Evolutionary conservation across 2,888 invertebrate genomes (phyloP).

Genomic region (Drosophila infuscata): DNA sequence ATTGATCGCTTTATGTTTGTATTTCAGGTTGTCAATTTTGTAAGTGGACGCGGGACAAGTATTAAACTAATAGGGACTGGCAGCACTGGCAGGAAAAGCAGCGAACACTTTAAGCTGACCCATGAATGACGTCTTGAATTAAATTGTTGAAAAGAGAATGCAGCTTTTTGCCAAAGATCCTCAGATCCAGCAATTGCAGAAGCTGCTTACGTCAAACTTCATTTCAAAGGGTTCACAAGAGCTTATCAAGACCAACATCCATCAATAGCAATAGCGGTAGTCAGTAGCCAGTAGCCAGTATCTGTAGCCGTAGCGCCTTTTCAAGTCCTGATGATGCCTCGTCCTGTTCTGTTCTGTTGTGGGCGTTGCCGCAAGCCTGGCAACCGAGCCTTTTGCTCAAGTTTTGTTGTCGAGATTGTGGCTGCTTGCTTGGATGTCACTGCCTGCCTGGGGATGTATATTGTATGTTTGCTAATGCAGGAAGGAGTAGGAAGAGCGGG

Average conservation of each 20-base stretch:
- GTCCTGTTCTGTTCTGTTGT: conserved; percentile 19
- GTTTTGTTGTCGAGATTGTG: conserved; percentile 27
- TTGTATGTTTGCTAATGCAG: not conserved
- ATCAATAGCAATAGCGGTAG: not conserved
- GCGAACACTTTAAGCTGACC: not conserved
- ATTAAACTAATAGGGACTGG: not conserved
- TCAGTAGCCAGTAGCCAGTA: not conserved
- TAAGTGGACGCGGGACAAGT: not conserved
- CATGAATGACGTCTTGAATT: not conserved
- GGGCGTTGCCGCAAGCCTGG: conserved; percentile 41
- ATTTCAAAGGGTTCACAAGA: conserved; percentile 26
- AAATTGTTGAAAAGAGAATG: not conserved
- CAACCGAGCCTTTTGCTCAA: conserved; percentile 30
- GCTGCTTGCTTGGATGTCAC: not conserved
- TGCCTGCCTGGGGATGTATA: not conserved
- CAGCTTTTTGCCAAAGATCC: not conserved
- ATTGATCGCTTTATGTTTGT: not conserved
- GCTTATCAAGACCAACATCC: conserved; percentile 14
- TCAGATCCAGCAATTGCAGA: not conserved
- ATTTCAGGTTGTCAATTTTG: not conserved
- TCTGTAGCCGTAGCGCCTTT: conserved; percentile 10
- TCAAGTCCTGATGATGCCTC: conserved; percentile 29
- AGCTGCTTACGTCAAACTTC: conserved; percentile 14
- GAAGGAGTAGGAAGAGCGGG: not conserved
- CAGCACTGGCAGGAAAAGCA: not conserved